phyloP scores from a whole-genome alignment of 1,140 invertebrate species.

The Aporrectodea caliginosa region DNA sequence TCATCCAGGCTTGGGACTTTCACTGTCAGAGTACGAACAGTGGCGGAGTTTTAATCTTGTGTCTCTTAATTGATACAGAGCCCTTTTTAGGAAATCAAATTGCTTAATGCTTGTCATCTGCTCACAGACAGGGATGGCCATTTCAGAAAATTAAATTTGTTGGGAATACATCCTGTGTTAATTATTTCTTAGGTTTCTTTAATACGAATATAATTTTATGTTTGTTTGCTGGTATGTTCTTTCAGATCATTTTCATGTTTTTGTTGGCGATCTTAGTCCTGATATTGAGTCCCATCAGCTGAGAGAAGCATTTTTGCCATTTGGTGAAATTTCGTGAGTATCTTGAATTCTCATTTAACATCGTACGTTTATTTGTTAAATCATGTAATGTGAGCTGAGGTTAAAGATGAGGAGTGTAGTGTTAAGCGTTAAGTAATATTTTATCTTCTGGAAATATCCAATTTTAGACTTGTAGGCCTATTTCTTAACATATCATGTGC shows the following conservation, averaged over 20 bases:
- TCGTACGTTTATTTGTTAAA: no score
- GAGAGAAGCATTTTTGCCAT: conserved; percentile 92
- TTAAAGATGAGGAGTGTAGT: no score
- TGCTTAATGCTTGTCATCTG: neutral
- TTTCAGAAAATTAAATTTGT: no score
- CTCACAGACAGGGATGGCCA: neutral
- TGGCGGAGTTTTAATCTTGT: no score
- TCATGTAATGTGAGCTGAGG: no score
- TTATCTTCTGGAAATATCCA: no score
- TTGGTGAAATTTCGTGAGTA: conserved; percentile 85
- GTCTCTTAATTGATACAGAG: neutral
- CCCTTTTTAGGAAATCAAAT: neutral
- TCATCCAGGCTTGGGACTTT: no score
- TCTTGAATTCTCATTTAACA: neutral
- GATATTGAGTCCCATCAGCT: conserved; percentile 97
- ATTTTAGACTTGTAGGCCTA: no score
- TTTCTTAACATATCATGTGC: no score
- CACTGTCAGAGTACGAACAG: no score
- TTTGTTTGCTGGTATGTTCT: conserved; percentile 18
- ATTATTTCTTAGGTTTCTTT: neutral
- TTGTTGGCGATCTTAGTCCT: conserved; percentile 96
- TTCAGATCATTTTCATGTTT: conserved; percentile 75
- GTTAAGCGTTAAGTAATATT: no score
- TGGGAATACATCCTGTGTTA: neutral
- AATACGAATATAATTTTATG: neutral